These are phyloP conservation scores for Atrichornis clamosus DNA, from an alignment of 2,113 vertebrate genomes.

Conservation along the genomic window DNA sequence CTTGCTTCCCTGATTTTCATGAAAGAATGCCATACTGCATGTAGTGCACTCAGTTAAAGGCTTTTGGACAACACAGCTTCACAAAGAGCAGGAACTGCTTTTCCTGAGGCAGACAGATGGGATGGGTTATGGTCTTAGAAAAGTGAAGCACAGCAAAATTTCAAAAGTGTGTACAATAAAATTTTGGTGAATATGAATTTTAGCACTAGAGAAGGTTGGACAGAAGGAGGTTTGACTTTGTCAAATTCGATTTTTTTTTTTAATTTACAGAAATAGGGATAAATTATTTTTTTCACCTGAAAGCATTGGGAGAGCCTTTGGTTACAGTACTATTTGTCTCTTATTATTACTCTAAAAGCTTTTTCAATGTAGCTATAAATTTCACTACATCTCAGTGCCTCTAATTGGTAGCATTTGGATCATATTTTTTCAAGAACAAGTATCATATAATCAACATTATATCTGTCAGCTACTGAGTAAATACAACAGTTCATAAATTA, in stretches of 20 bases:
- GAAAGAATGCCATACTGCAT: neutral
- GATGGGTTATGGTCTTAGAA: neutral
- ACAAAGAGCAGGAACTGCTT: neutral
- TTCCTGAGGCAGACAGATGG: neutral
- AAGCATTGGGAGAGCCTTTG: neutral
- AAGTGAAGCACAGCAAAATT: neutral
- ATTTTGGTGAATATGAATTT: neutral
- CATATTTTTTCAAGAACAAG: neutral
- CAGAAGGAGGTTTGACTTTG: slow-evolving; percentile 20
- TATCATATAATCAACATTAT: neutral
- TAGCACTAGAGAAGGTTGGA: neutral
- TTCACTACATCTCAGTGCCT: neutral
- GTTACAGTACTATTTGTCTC: neutral
- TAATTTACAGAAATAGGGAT: neutral
- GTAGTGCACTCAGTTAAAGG: neutral
- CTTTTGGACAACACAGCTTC: neutral
- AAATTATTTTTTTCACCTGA: neutral
- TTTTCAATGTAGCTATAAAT: neutral
- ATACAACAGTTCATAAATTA: neutral
- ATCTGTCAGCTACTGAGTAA: neutral
- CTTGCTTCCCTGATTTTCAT: neutral
- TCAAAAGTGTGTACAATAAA: neutral
- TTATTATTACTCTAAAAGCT: neutral
- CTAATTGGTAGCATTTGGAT: neutral
- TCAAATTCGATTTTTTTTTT: slow-evolving; percentile 30